phyloP scores from a whole-genome alignment of 2,888 invertebrate genomes.

The Andrena camellia region DNA sequence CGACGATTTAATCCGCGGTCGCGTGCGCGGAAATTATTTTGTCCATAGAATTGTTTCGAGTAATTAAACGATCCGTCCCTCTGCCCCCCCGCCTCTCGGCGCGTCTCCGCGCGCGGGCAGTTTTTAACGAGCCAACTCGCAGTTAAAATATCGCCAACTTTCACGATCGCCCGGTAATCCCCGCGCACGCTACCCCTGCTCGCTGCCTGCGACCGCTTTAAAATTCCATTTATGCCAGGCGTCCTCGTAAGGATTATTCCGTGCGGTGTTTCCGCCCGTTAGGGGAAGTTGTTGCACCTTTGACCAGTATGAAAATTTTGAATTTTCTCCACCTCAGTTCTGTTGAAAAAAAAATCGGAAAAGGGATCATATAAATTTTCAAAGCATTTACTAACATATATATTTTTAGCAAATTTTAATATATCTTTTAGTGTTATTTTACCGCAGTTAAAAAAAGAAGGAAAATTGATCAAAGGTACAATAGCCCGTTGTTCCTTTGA shows the following conservation, averaged over 20 bases:
- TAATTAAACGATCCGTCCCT: conserved; percentile 19
- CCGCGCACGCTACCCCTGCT: not conserved
- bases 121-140: conserved; percentile 25
- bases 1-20: conserved; percentile 24
- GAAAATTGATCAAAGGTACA: too few species aligned
- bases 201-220: not conserved
- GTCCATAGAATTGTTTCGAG: conserved; percentile 10
- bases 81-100: not conserved
- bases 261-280: conserved; percentile 10
- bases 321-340: too few species aligned
- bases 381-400: too few species aligned
- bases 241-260: conserved; percentile 7
- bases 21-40: conserved; percentile 7
- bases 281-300: too few species aligned
- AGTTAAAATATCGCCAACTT: conserved; percentile 20
- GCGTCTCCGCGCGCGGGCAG: not conserved
- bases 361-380: too few species aligned
- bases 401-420: too few species aligned
- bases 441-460: too few species aligned
- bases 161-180: conserved; percentile 21
- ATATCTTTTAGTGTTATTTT: too few species aligned
- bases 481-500: too few species aligned
- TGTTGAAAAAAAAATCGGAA: too few species aligned
- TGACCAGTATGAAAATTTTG: too few species aligned
- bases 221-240: conserved; percentile 33